Evolutionary conservation across 2,888 invertebrate genomes (phyloP).

Genomic region (Amblyjoppa proteus): DNA sequence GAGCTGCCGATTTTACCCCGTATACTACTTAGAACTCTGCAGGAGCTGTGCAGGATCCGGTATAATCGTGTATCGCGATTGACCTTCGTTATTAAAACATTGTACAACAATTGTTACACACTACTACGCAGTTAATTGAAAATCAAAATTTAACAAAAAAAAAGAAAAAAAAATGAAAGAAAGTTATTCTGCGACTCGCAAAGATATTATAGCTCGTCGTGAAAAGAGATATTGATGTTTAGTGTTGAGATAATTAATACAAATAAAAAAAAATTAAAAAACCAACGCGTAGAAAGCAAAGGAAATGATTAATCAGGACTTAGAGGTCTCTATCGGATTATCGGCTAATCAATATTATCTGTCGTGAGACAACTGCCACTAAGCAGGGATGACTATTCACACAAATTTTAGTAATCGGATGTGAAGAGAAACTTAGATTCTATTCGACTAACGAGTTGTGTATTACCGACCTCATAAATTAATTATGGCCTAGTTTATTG

Average conservation of each 20-base stretch:
- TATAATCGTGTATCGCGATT: conserved; percentile 25
- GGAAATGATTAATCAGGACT: conserved; percentile 23
- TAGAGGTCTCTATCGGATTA: conserved; percentile 48
- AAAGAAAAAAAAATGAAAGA: background rate
- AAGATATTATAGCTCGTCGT: conserved; percentile 37
- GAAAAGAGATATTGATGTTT: conserved; percentile 58
- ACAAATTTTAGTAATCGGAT: conserved; percentile 40
- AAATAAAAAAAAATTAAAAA: background rate
- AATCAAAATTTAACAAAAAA: conserved; percentile 2
- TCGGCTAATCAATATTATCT: conserved; percentile 37
- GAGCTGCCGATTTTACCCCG: conserved; percentile 58
- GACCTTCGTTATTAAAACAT: conserved; percentile 47
- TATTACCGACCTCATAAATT: conserved; percentile 33
- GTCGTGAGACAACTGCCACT: conserved; percentile 52
- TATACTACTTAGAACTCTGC: conserved; percentile 58
- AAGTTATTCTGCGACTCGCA: conserved; percentile 48
- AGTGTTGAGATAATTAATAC: conserved; percentile 38
- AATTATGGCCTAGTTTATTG: conserved; percentile 43
- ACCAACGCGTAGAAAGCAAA: background rate
- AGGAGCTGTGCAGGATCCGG: conserved; percentile 38
- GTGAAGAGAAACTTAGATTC: conserved; percentile 36
- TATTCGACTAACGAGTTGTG: conserved; percentile 39
- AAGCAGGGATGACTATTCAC: conserved; percentile 46
- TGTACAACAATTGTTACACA: conserved; percentile 41
- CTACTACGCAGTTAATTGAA: conserved; percentile 11